Percentiles rank a stretch among this genome's conserved stretches.
These are phyloP conservation scores for Habropoda laboriosa DNA, from an alignment of 1,140 invertebrate species.

Conservation along the genomic window DNA sequence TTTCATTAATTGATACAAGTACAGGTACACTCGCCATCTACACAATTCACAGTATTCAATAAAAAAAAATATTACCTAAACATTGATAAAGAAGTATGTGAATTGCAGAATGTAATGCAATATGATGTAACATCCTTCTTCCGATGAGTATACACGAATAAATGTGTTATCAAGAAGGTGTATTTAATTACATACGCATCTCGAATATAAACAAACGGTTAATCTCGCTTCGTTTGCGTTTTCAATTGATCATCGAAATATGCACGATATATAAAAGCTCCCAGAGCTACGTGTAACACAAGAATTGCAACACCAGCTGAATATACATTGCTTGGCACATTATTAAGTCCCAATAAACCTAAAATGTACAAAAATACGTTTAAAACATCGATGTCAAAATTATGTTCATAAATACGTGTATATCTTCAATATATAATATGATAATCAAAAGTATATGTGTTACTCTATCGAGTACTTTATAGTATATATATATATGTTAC, in stretches of 20 bases:
- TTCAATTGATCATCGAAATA: constrained; percentile 83
- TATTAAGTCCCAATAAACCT: constrained; percentile 83
- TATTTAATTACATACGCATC: constrained; percentile 49
- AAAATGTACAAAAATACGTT: constrained; percentile 63
- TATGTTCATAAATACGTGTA: constrained; percentile 8
- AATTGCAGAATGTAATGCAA: constrained; percentile 36
- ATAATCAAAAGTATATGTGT: constrained; percentile 11
- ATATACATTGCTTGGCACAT: constrained; percentile 87
- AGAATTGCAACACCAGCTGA: constrained; percentile 87
- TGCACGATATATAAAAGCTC: constrained; percentile 89
- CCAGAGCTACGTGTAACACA: constrained; percentile 87
- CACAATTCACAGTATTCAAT: constrained; percentile 36
- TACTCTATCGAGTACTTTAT: constrained; percentile 5
- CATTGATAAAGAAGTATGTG: constrained; percentile 16
- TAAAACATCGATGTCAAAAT: constrained; percentile 17
- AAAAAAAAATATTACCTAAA: constrained; percentile 25
- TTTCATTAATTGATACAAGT: constrained; percentile 25
- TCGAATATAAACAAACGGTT: constrained; percentile 40
- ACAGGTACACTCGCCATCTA: constrained; percentile 1
- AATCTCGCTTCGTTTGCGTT: constrained; percentile 71
- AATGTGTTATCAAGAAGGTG: constrained; percentile 50
- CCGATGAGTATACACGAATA: constrained; percentile 20
- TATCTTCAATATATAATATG: not conserved
- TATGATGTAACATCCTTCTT: constrained; percentile 37
- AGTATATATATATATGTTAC: not conserved